Percentiles rank a stretch among this genome's conserved stretches.
These are phyloP conservation scores for Coturnix japonica DNA, from an alignment of 2,113 vertebrate genomes.

Conservation along the genomic window DNA sequence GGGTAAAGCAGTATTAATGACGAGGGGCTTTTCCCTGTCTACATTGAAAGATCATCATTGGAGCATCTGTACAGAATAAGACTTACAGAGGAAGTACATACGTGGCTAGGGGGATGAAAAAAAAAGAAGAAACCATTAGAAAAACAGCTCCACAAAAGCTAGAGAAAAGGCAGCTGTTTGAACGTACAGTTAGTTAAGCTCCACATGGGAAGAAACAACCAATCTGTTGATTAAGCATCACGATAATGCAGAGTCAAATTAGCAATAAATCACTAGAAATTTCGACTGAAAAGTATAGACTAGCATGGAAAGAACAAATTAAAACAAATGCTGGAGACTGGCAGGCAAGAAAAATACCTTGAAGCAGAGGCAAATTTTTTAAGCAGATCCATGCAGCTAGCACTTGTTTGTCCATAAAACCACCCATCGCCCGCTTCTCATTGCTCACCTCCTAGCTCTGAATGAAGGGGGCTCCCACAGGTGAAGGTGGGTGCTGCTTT, in stretches of 20 bases:
- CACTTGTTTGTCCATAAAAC: background rate
- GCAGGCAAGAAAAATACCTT: background rate
- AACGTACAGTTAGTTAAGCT: background rate
- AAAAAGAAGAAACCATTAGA: constrained; percentile 13
- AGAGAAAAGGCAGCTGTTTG: background rate
- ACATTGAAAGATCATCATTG: background rate
- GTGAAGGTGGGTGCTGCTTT: background rate
- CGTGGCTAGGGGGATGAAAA: background rate
- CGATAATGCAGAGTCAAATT: background rate
- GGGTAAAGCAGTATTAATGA: background rate
- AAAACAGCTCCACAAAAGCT: constrained; percentile 2
- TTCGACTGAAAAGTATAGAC: background rate
- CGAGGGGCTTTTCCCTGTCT: constrained; percentile 50
- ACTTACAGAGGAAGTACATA: background rate
- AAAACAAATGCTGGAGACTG: background rate
- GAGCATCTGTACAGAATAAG: background rate
- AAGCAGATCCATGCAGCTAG: background rate
- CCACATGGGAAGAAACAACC: background rate
- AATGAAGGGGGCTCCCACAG: accelerated
- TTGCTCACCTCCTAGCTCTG: background rate
- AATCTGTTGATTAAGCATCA: background rate
- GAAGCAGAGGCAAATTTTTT: background rate
- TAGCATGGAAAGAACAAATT: background rate
- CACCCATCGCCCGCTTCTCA: background rate
- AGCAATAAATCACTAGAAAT: constrained; percentile 6